Evolutionary conservation across 2,797 vertebrate genomes (phyloP), one percentile per base, ranked within the genome.

Genomic region (Triplophysa yarkandensis): DNA sequence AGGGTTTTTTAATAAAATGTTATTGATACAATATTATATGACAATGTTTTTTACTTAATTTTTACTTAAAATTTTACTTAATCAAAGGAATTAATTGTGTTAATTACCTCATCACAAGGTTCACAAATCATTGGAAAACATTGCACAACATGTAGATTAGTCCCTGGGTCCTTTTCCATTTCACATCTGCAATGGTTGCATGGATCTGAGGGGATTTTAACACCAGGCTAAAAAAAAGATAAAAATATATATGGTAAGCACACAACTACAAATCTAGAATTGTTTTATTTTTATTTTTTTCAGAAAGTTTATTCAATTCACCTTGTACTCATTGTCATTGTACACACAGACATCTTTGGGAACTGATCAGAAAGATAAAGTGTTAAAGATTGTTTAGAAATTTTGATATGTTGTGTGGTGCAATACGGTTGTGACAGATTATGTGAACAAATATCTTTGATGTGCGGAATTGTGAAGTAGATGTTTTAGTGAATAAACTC

Each of bases 111-210:
- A 23, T 83, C 16, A 57, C 96, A 98, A 10, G 28, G 9, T 5
- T 0, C 70, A 19, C 95, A 98, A n/a, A 83, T 64, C 46, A 92
- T 23, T 0, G 57, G 86, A 25, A 58, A 65, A 76, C 97, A 98
- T 2, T 16, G 46, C 54, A 94, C 85, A 25, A 41, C 1, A 23
- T 93, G 86, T 25, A 95, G 82, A 16, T 81, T 78, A 19, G 91
- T 93, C n/a, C 1, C 44, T 10, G 78, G 2, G 2, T 95, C 80
- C 11, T 82, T 68, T 2, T 7, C 1, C 0, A 78, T 1, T 5
- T 90, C 83, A 80, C 97, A 98, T 14, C 67, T 0, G 63, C 97
- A 98, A 0, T 83, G 43, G 55, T 92, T 63, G 77, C 97, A 98
- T 25, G 87, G 17, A 13, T 28, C 87, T 16, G 89, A 60, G 27